Evolutionary conservation across 2,797 vertebrate species (phyloP).

Genomic region (Lagorchestes hirsutus): DNA sequence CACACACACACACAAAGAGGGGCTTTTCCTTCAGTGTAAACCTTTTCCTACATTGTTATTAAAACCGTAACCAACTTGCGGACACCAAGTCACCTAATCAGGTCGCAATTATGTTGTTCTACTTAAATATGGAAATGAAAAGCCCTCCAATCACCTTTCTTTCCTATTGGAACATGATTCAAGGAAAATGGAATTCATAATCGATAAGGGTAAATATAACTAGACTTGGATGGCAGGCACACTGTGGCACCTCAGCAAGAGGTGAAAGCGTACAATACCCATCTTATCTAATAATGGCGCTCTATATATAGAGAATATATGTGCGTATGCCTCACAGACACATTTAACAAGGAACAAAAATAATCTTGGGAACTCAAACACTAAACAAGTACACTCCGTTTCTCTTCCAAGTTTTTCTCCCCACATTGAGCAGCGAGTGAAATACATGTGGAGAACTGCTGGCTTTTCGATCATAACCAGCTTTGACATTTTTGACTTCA

Average conservation of each 20-base stretch:
- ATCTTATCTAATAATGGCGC: neutral
- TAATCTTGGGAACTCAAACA: slow-evolving; percentile 45
- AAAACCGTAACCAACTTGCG: slow-evolving; percentile 38
- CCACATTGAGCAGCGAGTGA: slow-evolving; percentile 65
- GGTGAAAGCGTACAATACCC: fast-evolving
- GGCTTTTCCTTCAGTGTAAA: neutral
- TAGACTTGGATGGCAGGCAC: neutral
- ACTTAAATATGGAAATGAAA: slow-evolving; percentile 45
- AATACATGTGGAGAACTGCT: slow-evolving; percentile 68
- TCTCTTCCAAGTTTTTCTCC: slow-evolving; percentile 47
- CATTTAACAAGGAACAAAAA: slow-evolving; percentile 59
- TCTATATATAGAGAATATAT: slow-evolving; percentile 6
- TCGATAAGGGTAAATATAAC: neutral
- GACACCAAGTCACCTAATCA: neutral
- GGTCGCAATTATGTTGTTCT: slow-evolving; percentile 15
- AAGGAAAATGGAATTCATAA: slow-evolving; percentile 54
- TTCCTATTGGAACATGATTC: slow-evolving; percentile 11
- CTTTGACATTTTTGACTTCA: slow-evolving; percentile 80
- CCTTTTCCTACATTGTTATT: neutral
- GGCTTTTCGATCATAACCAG: slow-evolving; percentile 71
- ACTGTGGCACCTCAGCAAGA: slow-evolving; percentile 8
- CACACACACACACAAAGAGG: neutral
- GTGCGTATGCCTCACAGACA: neutral
- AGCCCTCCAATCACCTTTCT: slow-evolving; percentile 40
- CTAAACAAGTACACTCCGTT: slow-evolving; percentile 62